These are phyloP conservation scores for Pristionchus entomophagus DNA, from an alignment of 2,888 invertebrate species.

Conservation along the genomic window DNA sequence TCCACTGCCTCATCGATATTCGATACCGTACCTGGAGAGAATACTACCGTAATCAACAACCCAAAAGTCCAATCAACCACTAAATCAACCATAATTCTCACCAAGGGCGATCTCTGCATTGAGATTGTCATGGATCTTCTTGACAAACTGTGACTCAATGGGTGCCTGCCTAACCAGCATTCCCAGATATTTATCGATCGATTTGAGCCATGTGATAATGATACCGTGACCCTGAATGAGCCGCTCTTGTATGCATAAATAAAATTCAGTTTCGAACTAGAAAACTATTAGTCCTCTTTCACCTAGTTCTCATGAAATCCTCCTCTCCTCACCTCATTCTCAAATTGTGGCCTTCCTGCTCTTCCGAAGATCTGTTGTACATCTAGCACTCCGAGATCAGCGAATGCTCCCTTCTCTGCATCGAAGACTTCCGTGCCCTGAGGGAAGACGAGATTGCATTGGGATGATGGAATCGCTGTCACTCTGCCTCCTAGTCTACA, in stretches of 20 bases:
- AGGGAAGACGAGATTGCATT: conserved; percentile 37
- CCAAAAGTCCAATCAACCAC: neutral
- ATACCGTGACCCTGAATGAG: conserved; percentile 87
- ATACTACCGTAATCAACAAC: too few relatives aligned
- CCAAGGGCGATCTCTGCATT: conserved; percentile 89
- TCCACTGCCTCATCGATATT: conserved; percentile 95
- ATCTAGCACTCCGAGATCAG: conserved; percentile 95
- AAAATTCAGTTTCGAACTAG: too few relatives aligned
- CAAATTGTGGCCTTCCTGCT: conserved; percentile 97
- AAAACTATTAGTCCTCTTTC: too few relatives aligned
- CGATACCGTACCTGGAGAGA: conserved; percentile 89
- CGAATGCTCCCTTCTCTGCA: conserved; percentile 91
- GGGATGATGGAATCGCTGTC: neutral
- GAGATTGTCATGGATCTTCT: conserved; percentile 92
- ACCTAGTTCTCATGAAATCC: neutral
- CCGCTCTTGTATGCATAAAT: too few relatives aligned
- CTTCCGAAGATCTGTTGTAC: conserved; percentile 95
- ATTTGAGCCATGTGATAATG: conserved; percentile 93
- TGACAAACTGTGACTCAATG: conserved; percentile 96
- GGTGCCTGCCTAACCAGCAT: conserved; percentile 96
- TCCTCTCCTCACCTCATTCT: conserved; percentile 78
- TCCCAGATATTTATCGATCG: conserved; percentile 90
- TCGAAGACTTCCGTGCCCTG: conserved; percentile 98
- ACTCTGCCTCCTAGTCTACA: neutral
- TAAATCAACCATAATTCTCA: conserved; percentile 20